These are phyloP conservation scores for Zosterops pallidus DNA, from an alignment of 2,113 vertebrate genomes.

Conservation along the genomic window DNA sequence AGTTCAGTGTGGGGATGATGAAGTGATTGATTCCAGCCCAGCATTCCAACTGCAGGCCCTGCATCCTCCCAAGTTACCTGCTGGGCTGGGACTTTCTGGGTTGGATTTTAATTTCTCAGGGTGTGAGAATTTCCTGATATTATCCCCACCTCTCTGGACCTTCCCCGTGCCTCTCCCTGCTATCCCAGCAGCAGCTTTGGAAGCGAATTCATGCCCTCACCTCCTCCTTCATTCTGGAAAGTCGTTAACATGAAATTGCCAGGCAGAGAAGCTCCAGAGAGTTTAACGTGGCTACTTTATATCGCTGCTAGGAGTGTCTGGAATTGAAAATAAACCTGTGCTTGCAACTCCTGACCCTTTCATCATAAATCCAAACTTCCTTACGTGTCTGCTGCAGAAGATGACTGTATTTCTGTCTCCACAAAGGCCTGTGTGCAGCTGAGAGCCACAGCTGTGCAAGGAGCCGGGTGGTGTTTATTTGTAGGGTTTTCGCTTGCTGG, in stretches of 20 bases:
- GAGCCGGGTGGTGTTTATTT: not conserved
- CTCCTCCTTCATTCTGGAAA: slow-evolving; percentile 35
- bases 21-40: not conserved
- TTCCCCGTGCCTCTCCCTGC: not conserved
- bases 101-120: not conserved
- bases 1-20: not conserved
- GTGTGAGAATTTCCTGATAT: not conserved
- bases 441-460: slow-evolving; percentile 6
- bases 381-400: slow-evolving; percentile 11
- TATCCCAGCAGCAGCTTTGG: not conserved
- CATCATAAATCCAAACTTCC: slow-evolving; percentile 61
- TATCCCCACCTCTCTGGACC: not conserved
- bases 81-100: not conserved
- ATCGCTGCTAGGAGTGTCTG: slow-evolving; percentile 53
- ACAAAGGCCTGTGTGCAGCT: not conserved
- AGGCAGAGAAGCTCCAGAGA: slow-evolving; percentile 50
- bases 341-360: slow-evolving; percentile 58
- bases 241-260: slow-evolving; percentile 43
- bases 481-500: not conserved
- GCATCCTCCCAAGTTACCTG: not conserved
- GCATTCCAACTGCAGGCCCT: rapidly evolving
- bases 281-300: slow-evolving; percentile 52
- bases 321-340: slow-evolving; percentile 66
- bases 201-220: not conserved
- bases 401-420: not conserved